phyloP scores from a whole-genome alignment of 2,888 invertebrate genomes.

The Aproaerema taeniolella region DNA sequence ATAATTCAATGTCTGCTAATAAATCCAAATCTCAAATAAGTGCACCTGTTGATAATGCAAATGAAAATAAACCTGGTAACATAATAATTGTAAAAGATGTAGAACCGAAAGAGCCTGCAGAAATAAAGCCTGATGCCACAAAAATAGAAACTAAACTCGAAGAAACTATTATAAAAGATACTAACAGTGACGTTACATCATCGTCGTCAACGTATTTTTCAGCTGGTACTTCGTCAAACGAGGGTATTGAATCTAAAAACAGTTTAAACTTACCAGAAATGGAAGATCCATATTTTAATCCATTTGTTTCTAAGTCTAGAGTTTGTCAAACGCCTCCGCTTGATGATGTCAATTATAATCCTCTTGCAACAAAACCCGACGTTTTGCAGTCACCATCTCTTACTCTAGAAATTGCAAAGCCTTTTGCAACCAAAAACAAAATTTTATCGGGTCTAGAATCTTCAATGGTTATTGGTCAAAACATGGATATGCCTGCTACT shows the following conservation, averaged over 20 bases:
- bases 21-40: too few relatives aligned
- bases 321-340: conserved; percentile 39
- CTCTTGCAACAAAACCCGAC: conserved; percentile 50
- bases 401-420: conserved; percentile 23
- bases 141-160: too few relatives aligned
- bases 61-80: conserved; percentile 28
- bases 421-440: conserved; percentile 28
- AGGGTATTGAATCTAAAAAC: conserved; percentile 38
- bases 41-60: conserved; percentile 9
- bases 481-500: too few relatives aligned
- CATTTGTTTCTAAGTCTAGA: conserved; percentile 52
- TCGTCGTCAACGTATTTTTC: conserved; percentile 46
- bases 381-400: conserved; percentile 39
- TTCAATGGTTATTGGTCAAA: conserved; percentile 10
- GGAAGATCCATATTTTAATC: conserved; percentile 51
- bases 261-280: conserved; percentile 63
- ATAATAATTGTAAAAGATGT: too few relatives aligned
- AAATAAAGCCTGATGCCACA: too few relatives aligned
- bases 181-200: too few relatives aligned
- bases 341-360: conserved; percentile 47
- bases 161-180: too few relatives aligned
- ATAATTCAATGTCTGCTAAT: conserved; percentile 33
- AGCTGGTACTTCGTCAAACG: conserved; percentile 36
- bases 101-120: too few relatives aligned
- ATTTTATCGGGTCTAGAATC: conserved; percentile 23